Conservation (phyloP, 2,113 vertebrate species). For the Saguinus imperator region DNA sequence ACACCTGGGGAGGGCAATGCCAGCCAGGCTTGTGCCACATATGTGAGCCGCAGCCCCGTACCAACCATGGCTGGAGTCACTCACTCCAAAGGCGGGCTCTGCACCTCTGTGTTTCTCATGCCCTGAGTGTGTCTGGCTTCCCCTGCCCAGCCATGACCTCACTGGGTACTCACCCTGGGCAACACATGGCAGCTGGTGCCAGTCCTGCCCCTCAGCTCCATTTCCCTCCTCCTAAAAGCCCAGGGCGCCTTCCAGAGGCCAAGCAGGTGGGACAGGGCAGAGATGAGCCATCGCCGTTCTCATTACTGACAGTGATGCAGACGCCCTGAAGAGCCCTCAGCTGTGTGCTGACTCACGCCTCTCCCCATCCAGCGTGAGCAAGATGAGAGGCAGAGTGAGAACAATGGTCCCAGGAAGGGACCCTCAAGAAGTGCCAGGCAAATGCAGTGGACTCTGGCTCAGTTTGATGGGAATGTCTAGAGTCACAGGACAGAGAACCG, state of each 20-base stretch:
- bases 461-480: neutral
- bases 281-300: fast-evolving
- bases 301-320: fast-evolving
- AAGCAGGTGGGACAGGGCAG: too few relatives aligned
- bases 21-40: neutral
- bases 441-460: fast-evolving
- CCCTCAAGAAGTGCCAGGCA: neutral
- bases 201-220: neutral
- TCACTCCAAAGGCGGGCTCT: neutral
- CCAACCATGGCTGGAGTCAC: too few relatives aligned
- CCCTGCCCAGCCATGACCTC: too few relatives aligned
- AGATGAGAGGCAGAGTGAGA: neutral
- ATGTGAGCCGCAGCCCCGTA: neutral
- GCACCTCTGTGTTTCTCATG: neutral
- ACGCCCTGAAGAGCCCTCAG: neutral
- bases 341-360: neutral
- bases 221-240: neutral
- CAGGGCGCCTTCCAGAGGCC: fast-evolving
- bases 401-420: neutral
- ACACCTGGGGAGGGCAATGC: neutral
- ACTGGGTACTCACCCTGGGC: too few relatives aligned
- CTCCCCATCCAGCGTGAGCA: neutral
- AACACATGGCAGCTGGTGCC: too few relatives aligned
- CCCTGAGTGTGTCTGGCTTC: neutral
- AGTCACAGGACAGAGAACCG: fast-evolving